Conservation (phyloP, 2,888 invertebrate species). For the Drepanosiphum platanoidis region DNA sequence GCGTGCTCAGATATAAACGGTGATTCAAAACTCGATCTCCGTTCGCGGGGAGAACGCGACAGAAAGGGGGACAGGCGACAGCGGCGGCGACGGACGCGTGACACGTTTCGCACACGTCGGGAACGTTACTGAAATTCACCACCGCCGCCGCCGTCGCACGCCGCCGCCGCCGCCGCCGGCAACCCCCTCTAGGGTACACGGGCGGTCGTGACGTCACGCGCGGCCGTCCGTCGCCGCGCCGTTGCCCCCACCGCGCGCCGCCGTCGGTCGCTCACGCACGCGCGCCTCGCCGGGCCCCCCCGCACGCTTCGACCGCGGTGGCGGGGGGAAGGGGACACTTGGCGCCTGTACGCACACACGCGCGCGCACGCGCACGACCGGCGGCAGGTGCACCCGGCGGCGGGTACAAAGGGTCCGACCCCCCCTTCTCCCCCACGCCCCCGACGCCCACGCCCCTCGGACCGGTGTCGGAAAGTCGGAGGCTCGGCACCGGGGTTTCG, state of each 20-base stretch:
- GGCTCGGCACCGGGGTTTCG: constrained; percentile 1
- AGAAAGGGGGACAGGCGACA: neutral
- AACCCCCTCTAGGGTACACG: constrained; percentile 57
- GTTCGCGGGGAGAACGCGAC: neutral
- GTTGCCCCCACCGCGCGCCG: neutral
- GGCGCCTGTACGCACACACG: constrained; percentile 15
- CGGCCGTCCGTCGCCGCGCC: neutral
- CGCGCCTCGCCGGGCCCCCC: neutral
- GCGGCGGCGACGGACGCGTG: neutral
- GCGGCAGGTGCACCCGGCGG: constrained; percentile 47
- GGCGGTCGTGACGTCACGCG: constrained; percentile 45
- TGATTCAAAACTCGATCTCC: neutral
- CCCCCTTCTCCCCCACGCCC: neutral
- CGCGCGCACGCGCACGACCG: neutral
- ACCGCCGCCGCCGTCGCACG: constrained; percentile 32
- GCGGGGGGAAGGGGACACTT: constrained; percentile 12
- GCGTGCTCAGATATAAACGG: neutral
- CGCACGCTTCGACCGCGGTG: neutral
- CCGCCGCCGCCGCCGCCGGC: constrained; percentile 25
- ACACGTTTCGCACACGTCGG: constrained; percentile 55
- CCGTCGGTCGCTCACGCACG: neutral
- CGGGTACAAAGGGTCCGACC: constrained; percentile 38
- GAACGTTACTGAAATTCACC: constrained; percentile 58
- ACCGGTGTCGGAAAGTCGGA: constrained; percentile 28
- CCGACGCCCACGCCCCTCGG: constrained; percentile 22